Evolutionary conservation across 2,888 invertebrate species (phyloP).

Genomic region (Amiota communis): DNA sequence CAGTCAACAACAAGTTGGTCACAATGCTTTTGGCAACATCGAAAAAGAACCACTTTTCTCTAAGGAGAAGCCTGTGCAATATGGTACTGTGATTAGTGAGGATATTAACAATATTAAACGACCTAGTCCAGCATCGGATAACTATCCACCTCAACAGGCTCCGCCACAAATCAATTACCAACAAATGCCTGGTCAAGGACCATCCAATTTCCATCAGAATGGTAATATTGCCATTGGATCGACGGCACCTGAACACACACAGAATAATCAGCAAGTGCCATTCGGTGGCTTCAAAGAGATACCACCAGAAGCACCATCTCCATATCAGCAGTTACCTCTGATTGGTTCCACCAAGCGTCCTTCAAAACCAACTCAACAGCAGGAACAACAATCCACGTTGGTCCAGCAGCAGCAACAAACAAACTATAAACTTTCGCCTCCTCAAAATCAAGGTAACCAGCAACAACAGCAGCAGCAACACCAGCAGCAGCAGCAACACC

Average conservation of each 20-base stretch:
- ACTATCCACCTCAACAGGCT: background rate
- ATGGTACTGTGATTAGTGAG: conserved; percentile 70
- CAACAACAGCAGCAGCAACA: conserved; percentile 2
- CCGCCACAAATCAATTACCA: background rate
- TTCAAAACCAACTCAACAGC: conserved; percentile 38
- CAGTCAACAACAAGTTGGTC: conserved; percentile 77
- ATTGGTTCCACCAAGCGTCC: conserved; percentile 49
- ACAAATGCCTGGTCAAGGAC: conserved; percentile 37
- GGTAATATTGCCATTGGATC: conserved; percentile 39
- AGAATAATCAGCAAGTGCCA: background rate
- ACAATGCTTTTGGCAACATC: conserved; percentile 73
- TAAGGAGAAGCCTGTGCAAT: conserved; percentile 68
- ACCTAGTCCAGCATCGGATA: conserved; percentile 39
- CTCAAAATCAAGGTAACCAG: background rate
- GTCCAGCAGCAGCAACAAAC: conserved; percentile 37
- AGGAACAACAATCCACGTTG: conserved; percentile 41
- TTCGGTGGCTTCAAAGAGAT: conserved; percentile 43
- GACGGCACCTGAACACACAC: background rate
- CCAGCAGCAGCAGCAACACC: background rate
- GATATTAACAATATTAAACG: conserved; percentile 61
- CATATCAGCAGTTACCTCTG: conserved; percentile 65
- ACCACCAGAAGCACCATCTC: conserved; percentile 63
- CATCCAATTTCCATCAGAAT: conserved; percentile 57
- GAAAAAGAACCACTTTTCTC: conserved; percentile 75
- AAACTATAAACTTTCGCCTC: conserved; percentile 23